Evolutionary conservation across 2,888 invertebrate species (phyloP), one percentile per base, ranked within the genome.

Genomic region (Elmis aenea): DNA sequence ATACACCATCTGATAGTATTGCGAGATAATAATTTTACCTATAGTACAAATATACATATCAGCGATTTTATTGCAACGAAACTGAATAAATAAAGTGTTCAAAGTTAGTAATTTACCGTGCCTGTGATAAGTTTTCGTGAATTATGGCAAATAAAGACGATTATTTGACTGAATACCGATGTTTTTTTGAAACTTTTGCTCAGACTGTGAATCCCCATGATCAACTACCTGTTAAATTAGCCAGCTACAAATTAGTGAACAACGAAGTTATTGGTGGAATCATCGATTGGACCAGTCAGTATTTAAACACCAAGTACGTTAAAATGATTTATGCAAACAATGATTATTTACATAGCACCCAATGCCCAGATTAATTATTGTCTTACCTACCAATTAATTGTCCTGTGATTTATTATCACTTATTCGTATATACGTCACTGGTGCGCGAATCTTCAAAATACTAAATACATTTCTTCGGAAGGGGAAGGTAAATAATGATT

Each of bases 301-400:
- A 85, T 69, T 73, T 87, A 56, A 77, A 77, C 51, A 79, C 81
- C 67, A 83, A 81, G 87, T 86, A 71, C 81, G 80, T 75, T 18
- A n/a, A n/a, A n/a, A n/a, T n/a, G n/a, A n/a, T n/a, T n/a, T n/a
- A n/a, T n/a, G n/a, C n/a, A n/a, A n/a, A n/a, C n/a, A n/a, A n/a
- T n/a, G n/a, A n/a, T n/a, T n/a, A n/a, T n/a, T n/a, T n/a, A n/a
- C n/a, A n/a, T n/a, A n/a, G n/a, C n/a, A n/a, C n/a, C n/a, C n/a
- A n/a, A n/a, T n/a, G n/a, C n/a, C n/a, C n/a, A n/a, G n/a, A n/a
- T n/a, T n/a, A n/a, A n/a, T n/a, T n/a, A n/a, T n/a, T n/a, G n/a
- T n/a, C n/a, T n/a, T n/a, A n/a, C n/a, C n/a, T n/a, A n/a, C n/a
- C n/a, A n/a, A n/a, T n/a, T n/a, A n/a, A n/a, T n/a, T n/a, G n/a